These are phyloP conservation scores for Aphrocallistes beatrix DNA, from an alignment of 37 sponge, comb jelly and placozoan genomes.

Conservation along the genomic window DNA sequence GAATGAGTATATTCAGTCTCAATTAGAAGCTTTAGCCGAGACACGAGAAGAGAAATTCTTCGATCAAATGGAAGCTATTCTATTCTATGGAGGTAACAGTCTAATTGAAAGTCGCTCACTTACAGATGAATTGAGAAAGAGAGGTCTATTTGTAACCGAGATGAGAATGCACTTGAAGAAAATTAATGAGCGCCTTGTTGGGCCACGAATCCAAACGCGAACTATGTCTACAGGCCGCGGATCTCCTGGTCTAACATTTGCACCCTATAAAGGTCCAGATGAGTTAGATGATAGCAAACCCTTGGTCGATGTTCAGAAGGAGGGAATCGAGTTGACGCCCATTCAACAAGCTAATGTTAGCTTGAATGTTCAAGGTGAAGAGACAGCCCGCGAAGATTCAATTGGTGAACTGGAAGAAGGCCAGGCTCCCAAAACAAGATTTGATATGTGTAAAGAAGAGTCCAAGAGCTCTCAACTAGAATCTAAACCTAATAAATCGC, in stretches of 20 bases:
- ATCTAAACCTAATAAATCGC: not conserved
- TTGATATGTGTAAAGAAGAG: no score
- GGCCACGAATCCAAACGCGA: not conserved
- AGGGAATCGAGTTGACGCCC: not conserved
- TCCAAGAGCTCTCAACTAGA: no score
- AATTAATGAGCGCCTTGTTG: not conserved
- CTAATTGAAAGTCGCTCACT: not conserved
- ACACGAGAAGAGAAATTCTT: conserved; percentile 29
- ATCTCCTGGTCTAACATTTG: not conserved
- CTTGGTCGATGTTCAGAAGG: not conserved
- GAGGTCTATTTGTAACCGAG: not conserved
- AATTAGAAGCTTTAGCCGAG: not conserved
- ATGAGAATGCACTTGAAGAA: not conserved
- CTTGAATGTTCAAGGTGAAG: not conserved
- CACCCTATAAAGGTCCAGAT: not conserved
- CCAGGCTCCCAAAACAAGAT: no score
- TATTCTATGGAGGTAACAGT: conserved; percentile 13
- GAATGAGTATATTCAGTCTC: not conserved
- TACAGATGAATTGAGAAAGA: not conserved
- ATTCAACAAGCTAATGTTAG: not conserved
- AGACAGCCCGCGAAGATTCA: no score
- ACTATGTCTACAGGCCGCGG: not conserved
- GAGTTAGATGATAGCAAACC: not conserved
- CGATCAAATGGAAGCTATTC: conserved; percentile 27
- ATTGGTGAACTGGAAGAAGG: not conserved